Evolutionary conservation across 2,113 vertebrate genomes (phyloP), one percentile per base, ranked within the genome.

Genomic region (Amblyornis subalaris): DNA sequence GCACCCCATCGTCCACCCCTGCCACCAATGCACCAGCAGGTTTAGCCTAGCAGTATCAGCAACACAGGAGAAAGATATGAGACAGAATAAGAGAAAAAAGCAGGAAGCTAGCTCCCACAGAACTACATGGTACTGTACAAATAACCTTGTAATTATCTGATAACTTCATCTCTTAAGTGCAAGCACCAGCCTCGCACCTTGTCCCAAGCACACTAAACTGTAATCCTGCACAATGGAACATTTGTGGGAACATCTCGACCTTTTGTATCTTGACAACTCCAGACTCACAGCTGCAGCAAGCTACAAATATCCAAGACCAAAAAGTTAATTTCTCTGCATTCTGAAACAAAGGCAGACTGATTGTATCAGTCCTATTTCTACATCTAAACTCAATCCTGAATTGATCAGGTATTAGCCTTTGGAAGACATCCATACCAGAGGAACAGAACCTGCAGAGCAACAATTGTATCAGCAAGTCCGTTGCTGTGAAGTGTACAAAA

Each of bases 241-340:
- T 0, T 6, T 53, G 28, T 29, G 15, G 58, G 45, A 91, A 10
- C 15, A 35, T 23, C 44, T 85, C 0, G 0, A 15, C 35, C 7
- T 72, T 33, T 29, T 60, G 18, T 47, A 38, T 4, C 60, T 65
- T 21, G 11, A 40, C 19, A 78, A 24, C 31, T 48, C 14, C 64
- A 61, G 42, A 69, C 22, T 48, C 47, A 36, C 25, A 40, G 36
- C 14, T 73, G n/a, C 28, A 87, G 45, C 10, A 87, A 45, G 33
- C 48, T 60, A 38, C 53, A 72, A 31, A 60, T n/a, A 10, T 18
- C 31, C 36, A 35, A 48, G 60, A 26, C 10, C n/a, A 72, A 79
- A 91, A 79, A 54, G 33, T 3, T 11, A n/a, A 18, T 64, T 89
- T 67, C 33, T 48, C 48, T 42, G 16, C 6, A 6, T 26, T 89